These are phyloP conservation scores for Recurvirostra avosetta DNA, from an alignment of 2,113 vertebrate species.

Conservation along the genomic window DNA sequence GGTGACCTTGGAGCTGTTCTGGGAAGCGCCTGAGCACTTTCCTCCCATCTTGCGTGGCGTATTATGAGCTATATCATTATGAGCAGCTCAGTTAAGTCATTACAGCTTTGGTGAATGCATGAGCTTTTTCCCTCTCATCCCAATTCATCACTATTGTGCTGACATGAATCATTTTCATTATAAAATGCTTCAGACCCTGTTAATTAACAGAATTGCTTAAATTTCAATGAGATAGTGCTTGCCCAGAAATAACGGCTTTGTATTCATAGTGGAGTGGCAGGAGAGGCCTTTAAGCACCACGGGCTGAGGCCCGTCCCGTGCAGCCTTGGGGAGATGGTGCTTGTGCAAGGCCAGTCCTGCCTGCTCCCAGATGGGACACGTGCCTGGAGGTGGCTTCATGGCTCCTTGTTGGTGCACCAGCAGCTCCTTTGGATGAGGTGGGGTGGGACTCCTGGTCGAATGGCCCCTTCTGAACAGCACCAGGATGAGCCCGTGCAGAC, in stretches of 20 bases:
- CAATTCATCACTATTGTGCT: conserved; percentile 57
- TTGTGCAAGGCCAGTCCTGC: neutral
- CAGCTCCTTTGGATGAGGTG: neutral
- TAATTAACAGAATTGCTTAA: conserved; percentile 65
- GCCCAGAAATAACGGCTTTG: conserved; percentile 24
- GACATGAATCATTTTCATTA: conserved; percentile 67
- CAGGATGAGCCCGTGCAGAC: neutral
- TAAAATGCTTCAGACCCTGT: conserved; percentile 55
- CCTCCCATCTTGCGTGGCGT: neutral
- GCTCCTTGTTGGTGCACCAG: rapidly evolving
- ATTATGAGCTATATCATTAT: conserved; percentile 14
- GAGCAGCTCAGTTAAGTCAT: conserved; percentile 46
- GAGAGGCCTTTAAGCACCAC: neutral
- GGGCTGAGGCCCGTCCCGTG: neutral
- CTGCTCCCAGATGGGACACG: neutral
- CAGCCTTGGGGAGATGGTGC: neutral
- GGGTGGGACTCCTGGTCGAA: neutral
- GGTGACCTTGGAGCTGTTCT: conserved; percentile 55
- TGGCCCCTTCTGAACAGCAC: neutral
- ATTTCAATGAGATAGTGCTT: conserved; percentile 26
- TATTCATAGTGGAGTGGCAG: neutral
- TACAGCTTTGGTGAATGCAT: conserved; percentile 36
- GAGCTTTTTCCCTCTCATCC: conserved; percentile 45
- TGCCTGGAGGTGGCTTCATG: neutral
- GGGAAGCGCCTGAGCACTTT: conserved; percentile 33